Percentiles rank a stretch among this genome's conserved stretches.
Conservation (phyloP, 2,888 invertebrate genomes). For the Girardia tigrina region DNA sequence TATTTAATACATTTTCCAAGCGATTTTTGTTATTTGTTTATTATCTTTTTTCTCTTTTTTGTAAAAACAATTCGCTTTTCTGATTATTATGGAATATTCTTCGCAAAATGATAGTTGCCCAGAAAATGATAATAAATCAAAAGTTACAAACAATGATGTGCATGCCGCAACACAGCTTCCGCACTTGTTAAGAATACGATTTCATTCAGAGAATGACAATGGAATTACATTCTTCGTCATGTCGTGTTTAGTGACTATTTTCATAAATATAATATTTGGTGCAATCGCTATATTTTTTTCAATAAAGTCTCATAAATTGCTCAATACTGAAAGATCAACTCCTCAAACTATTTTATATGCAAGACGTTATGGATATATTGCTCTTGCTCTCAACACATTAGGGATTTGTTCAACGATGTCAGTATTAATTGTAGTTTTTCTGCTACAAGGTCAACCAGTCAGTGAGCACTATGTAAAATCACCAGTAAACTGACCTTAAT, state of each 20-base stretch:
- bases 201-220: constrained; percentile 4
- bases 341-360: neutral
- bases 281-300: constrained; percentile 2
- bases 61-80: too few relatives aligned
- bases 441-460: neutral
- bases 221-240: constrained; percentile 6
- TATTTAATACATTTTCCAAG: neutral
- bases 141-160: neutral
- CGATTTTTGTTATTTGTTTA: neutral
- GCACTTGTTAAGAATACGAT: neutral
- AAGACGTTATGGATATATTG: constrained; percentile 7
- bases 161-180: neutral
- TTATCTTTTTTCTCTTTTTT: neutral
- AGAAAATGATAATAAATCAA: neutral
- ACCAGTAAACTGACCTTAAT: neutral
- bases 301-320: constrained; percentile 7
- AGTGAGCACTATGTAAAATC: neutral
- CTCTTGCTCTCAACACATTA: neutral
- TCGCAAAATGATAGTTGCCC: neutral
- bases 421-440: neutral
- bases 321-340: neutral
- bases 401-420: constrained; percentile 6
- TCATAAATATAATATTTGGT: neutral
- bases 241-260: constrained; percentile 12
- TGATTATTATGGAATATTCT: neutral